Percentiles rank a stretch among this genome's conserved stretches.
These are phyloP conservation scores for Oxyruncus cristatus DNA, from an alignment of 2,113 vertebrate species.

Conservation along the genomic window DNA sequence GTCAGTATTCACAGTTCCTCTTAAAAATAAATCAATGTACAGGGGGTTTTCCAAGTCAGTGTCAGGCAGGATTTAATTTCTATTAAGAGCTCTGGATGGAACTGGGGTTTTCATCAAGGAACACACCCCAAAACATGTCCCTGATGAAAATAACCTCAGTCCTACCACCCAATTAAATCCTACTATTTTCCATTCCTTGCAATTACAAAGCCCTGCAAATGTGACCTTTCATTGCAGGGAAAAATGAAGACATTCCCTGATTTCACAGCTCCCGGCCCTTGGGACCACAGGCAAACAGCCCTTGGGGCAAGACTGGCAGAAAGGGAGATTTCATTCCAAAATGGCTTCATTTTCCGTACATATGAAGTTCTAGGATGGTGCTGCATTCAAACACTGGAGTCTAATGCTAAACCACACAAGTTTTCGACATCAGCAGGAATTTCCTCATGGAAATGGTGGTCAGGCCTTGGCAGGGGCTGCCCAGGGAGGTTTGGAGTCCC, in stretches of 20 bases:
- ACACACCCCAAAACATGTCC: neutral
- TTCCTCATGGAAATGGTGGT: accelerated
- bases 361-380: accelerated
- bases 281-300: neutral
- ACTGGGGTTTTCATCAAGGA: neutral
- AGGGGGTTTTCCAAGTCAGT: neutral
- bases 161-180: neutral
- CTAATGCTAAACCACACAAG: accelerated
- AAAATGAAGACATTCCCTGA: neutral
- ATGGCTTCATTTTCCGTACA: neutral
- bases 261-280: neutral
- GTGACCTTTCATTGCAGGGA: neutral
- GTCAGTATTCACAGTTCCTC: neutral
- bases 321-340: neutral
- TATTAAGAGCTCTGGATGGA: neutral
- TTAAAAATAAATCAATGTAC: neutral
- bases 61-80: neutral
- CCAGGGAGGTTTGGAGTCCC: neutral
- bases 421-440: accelerated
- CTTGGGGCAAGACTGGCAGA: neutral
- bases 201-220: neutral
- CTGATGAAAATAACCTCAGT: neutral
- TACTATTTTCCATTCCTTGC: neutral
- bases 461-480: neutral
- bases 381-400: neutral